Evolutionary conservation across 2,888 invertebrate species (phyloP), one percentile per base, ranked within the genome.

Genomic region (Pseudococcus longispinus): DNA sequence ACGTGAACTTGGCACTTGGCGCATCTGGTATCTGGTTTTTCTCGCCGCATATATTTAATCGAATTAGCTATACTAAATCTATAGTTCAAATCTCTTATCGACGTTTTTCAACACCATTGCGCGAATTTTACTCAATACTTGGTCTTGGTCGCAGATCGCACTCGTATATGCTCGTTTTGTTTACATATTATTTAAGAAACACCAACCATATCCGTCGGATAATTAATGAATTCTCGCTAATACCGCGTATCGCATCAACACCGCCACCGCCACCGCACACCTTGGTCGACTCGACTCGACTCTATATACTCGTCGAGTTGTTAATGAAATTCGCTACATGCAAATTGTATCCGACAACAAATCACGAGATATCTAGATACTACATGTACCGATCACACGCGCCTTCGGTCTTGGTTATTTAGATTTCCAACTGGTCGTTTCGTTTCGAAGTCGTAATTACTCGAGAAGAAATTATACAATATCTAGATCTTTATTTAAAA

Each of bases 321-420:
- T 70, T 70, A 70, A 70, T 70, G 70, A 70, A 70, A 70, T 70
- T 70, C 29, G 70, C 70, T 29, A 32, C 29, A 70, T 70, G 70
- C 70, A 70, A 70, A 70, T 70, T 29, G 32, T 32, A 70, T 32
- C 70, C 29, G 70, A 70, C 70, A 70, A 70, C 29, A 65, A 70
- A 70, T 70, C 70, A 70, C 29, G 70, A 70, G 70, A 2, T 70
- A 29, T 70, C 70, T 70, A 29, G 18, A 26, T 8, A 15, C 6
- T 9, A 23, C 23, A 9, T 60, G 60, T 60, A 29, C 70, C 70
- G 70, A 70, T 70, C 29, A 70, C 70, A 70, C 70, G 70, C 70
- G 70, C 70, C 70, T 65, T 70, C 70, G 4, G 20, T 65, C 9
- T 9, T 9, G 26, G 15, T 0, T 55, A 23, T 65, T 65, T 70